phyloP scores from a whole-genome alignment of 1,140 invertebrate species.

The Diorhabda carinulata region DNA sequence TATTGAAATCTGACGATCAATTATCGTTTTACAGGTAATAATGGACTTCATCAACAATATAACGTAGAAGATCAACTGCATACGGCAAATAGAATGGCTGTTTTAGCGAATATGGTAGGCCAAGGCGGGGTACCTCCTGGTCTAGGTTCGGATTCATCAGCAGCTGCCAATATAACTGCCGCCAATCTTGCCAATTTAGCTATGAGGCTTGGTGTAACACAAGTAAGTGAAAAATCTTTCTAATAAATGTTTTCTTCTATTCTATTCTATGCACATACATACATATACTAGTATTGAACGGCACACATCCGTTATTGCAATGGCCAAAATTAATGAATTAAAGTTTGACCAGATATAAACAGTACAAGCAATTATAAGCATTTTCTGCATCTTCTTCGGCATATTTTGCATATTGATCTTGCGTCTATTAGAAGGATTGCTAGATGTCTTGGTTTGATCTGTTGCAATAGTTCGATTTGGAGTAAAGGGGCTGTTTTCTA shows the following conservation, averaged over 20 bases:
- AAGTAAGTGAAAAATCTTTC: conserved; percentile 31
- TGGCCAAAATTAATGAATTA: no score
- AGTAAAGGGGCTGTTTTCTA: no score
- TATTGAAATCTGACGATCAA: neutral
- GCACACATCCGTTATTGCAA: no score
- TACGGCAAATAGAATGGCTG: conserved; percentile 68
- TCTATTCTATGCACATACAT: no score
- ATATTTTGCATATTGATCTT: no score
- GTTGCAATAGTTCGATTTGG: no score
- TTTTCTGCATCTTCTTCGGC: no score
- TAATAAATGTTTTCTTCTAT: neutral
- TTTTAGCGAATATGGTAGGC: conserved; percentile 66
- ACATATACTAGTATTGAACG: no score
- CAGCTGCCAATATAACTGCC: conserved; percentile 54
- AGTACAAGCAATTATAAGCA: no score
- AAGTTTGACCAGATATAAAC: no score
- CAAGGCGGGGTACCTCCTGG: conserved; percentile 52
- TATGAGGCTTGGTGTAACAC: conserved; percentile 65
- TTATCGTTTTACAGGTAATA: conserved; percentile 40
- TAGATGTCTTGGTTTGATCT: no score
- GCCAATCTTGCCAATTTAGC: conserved; percentile 72
- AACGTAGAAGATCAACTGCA: conserved; percentile 67
- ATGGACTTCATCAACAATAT: conserved; percentile 58
- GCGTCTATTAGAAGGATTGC: no score
- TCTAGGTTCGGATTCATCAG: conserved; percentile 45